Conservation (phyloP, 53 echinoderm and acorn worm species). For the Temnopleurus reevesii region DNA sequence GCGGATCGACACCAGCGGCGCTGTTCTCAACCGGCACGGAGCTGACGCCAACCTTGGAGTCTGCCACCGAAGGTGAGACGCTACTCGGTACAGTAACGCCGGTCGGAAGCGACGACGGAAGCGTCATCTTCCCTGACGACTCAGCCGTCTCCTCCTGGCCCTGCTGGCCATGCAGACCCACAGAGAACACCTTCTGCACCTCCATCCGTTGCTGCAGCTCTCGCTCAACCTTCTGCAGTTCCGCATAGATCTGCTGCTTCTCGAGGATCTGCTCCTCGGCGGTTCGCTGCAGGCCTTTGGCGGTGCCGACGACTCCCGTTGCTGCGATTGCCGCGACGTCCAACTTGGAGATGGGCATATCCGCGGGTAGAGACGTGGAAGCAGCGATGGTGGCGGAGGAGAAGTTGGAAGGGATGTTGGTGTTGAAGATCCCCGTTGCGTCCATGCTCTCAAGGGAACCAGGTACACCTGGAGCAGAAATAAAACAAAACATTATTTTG, state of each 20-base stretch:
- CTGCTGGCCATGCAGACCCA: conserved; percentile 63
- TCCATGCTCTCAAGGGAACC: conserved; percentile 28
- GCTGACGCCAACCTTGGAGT: conserved; percentile 5
- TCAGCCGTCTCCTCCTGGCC: conserved; percentile 57
- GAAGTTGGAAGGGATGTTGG: conserved; percentile 49
- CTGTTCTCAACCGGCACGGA: conserved; percentile 36
- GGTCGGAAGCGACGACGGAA: conserved; percentile 18
- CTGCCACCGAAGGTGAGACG: background rate
- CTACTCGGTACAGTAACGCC: conserved; percentile 37
- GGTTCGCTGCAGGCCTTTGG: conserved; percentile 48
- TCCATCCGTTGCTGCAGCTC: conserved; percentile 85
- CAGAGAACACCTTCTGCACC: conserved; percentile 66
- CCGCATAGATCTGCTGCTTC: conserved; percentile 95
- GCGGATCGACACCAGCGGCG: conserved; percentile 57
- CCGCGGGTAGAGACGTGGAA: conserved; percentile 51
- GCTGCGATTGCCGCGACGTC: background rate
- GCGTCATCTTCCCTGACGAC: conserved; percentile 13
- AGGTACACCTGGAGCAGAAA: too few relatives aligned
- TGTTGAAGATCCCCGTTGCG: conserved; percentile 18
- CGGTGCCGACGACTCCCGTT: background rate
- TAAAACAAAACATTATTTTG: too few relatives aligned
- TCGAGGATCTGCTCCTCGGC: conserved; percentile 98
- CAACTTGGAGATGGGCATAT: conserved; percentile 39
- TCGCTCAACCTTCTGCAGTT: conserved; percentile 92
- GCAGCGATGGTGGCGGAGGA: conserved; percentile 39